Base-by-base conservation (phyloP, 1,140 invertebrate species). In the Hylaeus volcanicus region DNA sequence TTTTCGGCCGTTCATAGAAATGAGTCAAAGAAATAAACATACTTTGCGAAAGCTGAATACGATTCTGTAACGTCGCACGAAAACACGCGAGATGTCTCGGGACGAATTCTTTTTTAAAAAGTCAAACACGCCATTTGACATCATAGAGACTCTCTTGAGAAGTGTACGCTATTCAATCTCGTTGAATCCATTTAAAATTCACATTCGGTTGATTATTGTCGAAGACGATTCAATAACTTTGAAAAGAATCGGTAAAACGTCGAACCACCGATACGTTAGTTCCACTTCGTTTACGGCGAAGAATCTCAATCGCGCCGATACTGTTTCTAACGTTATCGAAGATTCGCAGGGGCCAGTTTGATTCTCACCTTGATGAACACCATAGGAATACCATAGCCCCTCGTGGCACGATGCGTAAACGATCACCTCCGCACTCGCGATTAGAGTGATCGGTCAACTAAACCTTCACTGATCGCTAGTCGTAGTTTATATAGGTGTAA, bases 401-500 rank as follows among this genome's bases (percentile, higher is more conserved):
- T n/a, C 12, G 71, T 41, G 12, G 8, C 45, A 14, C 48, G 4
- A 69, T 53, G 15, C 26, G n/a, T 14, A 65, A 26, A 66, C 41
- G 43, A 80, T n/a, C 53, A 37, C 3, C 55, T 68, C 39, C 39
- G 45, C 45, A 56, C 73, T 58, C 63, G 6, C 74, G 79, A 41
- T 82, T 74, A 64, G 64, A 78, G 72, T 45, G 43, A 82, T 74
- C 79, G 61, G 63, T 61, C 26, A 73, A 85, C 84, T 86, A 85
- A 86, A 85, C 79, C 65, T 66, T 84, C 53, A 11, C 11, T 43
- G n/a, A 26, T 78, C 79, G 8, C 58, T 68, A n/a, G 37, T 60
- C 15, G 60, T 74, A 61, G 69, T 85, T 86, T 86, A 86, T 86
- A 86, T 86, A 78, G 78, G 63, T 66, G 71, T 45, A 51, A 73